phyloP scores from a whole-genome alignment of 2,888 invertebrate genomes.

The Amblyteles armatorius region DNA sequence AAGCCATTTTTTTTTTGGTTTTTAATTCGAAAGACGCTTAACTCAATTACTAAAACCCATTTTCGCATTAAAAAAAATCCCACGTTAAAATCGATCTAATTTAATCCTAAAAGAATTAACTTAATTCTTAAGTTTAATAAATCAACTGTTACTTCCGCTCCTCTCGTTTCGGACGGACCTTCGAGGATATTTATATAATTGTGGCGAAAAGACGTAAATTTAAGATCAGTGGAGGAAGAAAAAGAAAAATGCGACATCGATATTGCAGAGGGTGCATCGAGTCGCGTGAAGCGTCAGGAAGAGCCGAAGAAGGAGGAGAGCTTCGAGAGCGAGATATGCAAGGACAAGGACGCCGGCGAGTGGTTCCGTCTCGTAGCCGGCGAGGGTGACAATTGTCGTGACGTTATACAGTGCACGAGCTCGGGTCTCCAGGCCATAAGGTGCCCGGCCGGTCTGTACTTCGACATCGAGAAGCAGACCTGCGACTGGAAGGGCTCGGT shows the following conservation, averaged over 20 bases:
- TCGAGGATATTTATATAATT: conserved; percentile 8
- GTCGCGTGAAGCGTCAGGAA: conserved; percentile 89
- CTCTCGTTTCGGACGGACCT: too few relatives aligned
- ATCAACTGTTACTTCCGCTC: too few relatives aligned
- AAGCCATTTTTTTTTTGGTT: too few relatives aligned
- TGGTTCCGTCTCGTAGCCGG: conserved; percentile 96
- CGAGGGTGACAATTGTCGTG: conserved; percentile 96
- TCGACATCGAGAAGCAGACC: conserved; percentile 97
- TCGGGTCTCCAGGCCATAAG: conserved; percentile 97
- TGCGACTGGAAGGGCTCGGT: conserved; percentile 97
- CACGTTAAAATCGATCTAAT: too few relatives aligned
- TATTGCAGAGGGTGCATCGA: conserved; percentile 84
- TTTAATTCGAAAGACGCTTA: too few relatives aligned
- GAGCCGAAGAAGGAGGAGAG: conserved; percentile 93
- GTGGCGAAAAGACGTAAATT: not conserved
- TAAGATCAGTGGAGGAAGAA: not conserved
- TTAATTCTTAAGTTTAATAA: too few relatives aligned
- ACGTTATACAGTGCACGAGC: conserved; percentile 97
- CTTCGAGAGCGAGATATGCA: conserved; percentile 95
- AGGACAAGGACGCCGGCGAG: conserved; percentile 97
- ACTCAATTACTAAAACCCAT: too few relatives aligned
- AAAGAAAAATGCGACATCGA: not conserved
- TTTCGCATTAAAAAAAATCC: too few relatives aligned
- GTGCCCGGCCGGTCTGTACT: conserved; percentile 96
- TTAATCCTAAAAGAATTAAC: too few relatives aligned